Conservation (phyloP, 1,140 invertebrate species). For the Potamilus streckersoni region DNA sequence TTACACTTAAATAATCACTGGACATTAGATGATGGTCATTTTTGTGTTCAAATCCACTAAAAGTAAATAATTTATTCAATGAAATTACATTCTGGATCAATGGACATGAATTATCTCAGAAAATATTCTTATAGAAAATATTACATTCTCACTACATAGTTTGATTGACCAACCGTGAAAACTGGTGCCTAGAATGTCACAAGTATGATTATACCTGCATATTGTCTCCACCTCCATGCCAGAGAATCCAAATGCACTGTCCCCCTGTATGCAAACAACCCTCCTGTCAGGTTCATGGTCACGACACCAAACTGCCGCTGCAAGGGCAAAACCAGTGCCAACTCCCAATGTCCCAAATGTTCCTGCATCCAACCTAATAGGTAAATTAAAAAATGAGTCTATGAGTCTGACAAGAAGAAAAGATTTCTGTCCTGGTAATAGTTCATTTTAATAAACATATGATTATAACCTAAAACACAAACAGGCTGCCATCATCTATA, state of each 20-base stretch:
- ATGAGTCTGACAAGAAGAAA: too few species aligned
- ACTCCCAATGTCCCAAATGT: conserved; percentile 99
- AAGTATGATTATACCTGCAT: conserved; percentile 73
- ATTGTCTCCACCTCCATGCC: conserved; percentile 98
- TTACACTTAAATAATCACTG: too few species aligned
- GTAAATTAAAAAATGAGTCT: too few species aligned
- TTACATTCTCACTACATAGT: too few species aligned
- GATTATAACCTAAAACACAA: too few species aligned
- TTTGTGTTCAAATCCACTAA: background rate
- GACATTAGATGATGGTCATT: background rate
- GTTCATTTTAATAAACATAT: too few species aligned
- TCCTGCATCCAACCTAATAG: conserved; percentile 70
- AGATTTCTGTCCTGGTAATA: too few species aligned
- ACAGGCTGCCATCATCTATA: too few species aligned
- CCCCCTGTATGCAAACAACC: conserved; percentile 90
- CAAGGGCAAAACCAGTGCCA: conserved; percentile 92
- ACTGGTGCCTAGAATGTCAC: too few species aligned
- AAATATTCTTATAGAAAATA: background rate
- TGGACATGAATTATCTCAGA: background rate
- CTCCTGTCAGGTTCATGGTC: conserved; percentile 83
- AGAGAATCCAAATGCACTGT: conserved; percentile 97
- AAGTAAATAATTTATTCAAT: background rate
- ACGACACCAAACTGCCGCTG: conserved; percentile 89
- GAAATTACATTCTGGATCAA: background rate
- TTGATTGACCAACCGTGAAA: too few species aligned